These are phyloP conservation scores for Trypoxylon attenuatum DNA, from an alignment of 2,888 invertebrate genomes.

Conservation along the genomic window DNA sequence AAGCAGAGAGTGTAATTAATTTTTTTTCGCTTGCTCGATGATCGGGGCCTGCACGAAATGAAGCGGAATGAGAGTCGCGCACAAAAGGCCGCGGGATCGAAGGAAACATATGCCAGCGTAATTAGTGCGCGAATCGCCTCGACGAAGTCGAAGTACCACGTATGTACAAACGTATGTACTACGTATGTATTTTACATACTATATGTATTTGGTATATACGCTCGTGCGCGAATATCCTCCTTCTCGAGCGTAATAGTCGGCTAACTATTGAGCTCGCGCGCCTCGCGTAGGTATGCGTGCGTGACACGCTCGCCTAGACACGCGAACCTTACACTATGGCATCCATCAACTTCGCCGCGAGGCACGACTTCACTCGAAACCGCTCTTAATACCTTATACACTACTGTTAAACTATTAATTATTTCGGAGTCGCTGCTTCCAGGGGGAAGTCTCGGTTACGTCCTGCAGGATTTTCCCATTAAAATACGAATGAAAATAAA, in stretches of 20 bases:
- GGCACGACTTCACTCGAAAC: background rate
- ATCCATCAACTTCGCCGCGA: background rate
- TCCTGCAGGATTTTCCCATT: too few species aligned
- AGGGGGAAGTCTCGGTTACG: too few species aligned
- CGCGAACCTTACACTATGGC: background rate
- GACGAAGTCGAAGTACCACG: background rate
- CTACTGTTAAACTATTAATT: too few species aligned
- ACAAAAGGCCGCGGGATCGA: background rate
- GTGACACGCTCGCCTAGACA: background rate
- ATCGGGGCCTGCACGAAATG: conserved; percentile 17
- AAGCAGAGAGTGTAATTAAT: conserved; percentile 34
- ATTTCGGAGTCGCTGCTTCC: too few species aligned
- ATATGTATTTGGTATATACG: too few species aligned
- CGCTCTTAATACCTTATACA: too few species aligned
- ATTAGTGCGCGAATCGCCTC: conserved; percentile 13
- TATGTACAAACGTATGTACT: too few species aligned
- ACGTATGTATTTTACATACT: too few species aligned
- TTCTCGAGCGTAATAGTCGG: conserved; percentile 37
- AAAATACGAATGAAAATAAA: too few species aligned
- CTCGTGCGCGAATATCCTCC: too few species aligned
- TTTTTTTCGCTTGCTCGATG: conserved; percentile 8
- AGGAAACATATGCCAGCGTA: conserved; percentile 20
- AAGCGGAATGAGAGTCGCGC: conserved; percentile 3
- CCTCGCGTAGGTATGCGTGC: conserved; percentile 12
- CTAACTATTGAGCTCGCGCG: conserved; percentile 32